Conservation (phyloP, 2,797 vertebrate genomes). For the Myotis findleyi region DNA sequence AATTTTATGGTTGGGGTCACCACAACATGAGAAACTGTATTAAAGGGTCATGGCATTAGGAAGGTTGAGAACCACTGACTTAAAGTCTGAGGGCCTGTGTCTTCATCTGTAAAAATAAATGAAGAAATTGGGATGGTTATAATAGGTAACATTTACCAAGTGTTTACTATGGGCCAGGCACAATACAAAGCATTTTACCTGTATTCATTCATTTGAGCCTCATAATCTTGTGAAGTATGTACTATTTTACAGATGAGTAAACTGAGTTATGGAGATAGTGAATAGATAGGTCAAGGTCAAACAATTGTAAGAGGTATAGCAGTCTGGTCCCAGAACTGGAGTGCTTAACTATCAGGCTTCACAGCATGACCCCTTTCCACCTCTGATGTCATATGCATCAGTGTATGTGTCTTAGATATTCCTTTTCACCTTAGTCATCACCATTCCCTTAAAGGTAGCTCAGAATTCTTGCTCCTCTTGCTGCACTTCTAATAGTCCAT, state of each 20-base stretch:
- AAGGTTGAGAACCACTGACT: not conserved
- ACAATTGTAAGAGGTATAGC: not conserved
- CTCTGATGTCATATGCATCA: not conserved
- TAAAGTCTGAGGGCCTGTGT: not conserved
- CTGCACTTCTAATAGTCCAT: not conserved
- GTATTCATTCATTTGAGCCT: not conserved
- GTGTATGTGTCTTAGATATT: not conserved
- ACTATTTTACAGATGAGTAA: not conserved
- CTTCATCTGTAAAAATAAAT: conserved; percentile 44
- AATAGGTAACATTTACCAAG: not conserved
- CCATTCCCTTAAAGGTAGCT: not conserved
- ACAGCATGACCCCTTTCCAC: not conserved
- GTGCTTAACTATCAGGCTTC: not conserved
- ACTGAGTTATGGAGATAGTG: not conserved
- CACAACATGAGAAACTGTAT: too few species aligned
- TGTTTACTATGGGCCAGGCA: not conserved
- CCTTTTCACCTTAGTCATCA: not conserved
- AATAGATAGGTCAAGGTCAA: not conserved
- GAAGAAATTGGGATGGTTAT: not conserved
- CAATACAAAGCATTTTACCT: not conserved
- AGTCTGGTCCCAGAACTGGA: not conserved
- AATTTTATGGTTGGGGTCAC: too few species aligned
- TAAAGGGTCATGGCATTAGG: too few species aligned
- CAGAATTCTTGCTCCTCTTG: not conserved
- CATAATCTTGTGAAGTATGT: not conserved